phyloP scores from a whole-genome alignment of 2,888 invertebrate genomes.

The Melanotus villosus region DNA sequence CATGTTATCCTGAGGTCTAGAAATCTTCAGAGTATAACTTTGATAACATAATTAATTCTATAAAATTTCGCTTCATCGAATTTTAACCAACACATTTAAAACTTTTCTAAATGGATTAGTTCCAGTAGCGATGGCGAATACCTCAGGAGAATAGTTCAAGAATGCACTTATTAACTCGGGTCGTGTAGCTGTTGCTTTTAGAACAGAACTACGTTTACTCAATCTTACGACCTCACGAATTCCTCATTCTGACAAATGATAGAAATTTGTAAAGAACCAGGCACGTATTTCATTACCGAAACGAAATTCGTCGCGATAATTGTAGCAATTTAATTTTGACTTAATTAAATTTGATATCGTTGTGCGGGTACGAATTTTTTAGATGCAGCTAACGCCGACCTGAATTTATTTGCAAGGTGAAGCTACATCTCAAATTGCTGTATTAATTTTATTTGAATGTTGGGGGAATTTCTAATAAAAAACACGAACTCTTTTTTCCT shows the following conservation, averaged over 20 bases:
- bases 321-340: conserved; percentile 35
- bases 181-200: conserved; percentile 22
- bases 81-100: conserved; percentile 3
- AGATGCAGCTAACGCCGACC: conserved; percentile 25
- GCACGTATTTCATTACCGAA: conserved; percentile 38
- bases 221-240: conserved; percentile 20
- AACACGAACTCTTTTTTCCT: too few relatives aligned
- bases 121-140: not conserved
- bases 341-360: conserved; percentile 34
- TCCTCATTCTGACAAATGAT: conserved; percentile 27
- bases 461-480: conserved; percentile 2
- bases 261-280: conserved; percentile 23
- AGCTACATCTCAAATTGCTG: conserved; percentile 16
- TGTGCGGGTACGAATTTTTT: conserved; percentile 28
- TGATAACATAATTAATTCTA: too few relatives aligned
- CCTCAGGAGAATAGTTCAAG: conserved; percentile 21
- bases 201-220: conserved; percentile 23
- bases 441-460: conserved; percentile 8
- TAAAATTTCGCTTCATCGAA: not conserved
- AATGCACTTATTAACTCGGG: conserved; percentile 17
- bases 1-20: too few relatives aligned
- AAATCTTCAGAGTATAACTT: too few relatives aligned
- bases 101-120: conserved; percentile 18
- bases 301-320: conserved; percentile 35
- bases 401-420: conserved; percentile 31